These are phyloP conservation scores for Andrena marginata DNA, from an alignment of 2,888 invertebrate species.

Conservation along the genomic window DNA sequence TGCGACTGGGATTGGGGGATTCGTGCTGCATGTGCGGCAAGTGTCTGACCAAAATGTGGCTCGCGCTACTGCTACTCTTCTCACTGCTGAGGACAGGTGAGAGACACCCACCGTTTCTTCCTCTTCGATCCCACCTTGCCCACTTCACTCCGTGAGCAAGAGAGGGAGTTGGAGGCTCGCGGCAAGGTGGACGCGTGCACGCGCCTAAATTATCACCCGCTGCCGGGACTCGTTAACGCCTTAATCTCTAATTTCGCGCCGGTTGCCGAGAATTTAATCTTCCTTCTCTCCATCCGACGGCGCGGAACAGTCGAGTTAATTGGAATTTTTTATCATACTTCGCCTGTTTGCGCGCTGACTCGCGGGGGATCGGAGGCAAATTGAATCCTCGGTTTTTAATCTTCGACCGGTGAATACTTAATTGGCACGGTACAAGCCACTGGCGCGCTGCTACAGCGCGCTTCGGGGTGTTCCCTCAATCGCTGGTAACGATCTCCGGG, in stretches of 20 bases:
- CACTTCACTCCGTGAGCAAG: not conserved
- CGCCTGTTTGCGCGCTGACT: constrained; percentile 36
- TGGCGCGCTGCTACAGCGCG: not conserved
- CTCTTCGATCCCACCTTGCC: not conserved
- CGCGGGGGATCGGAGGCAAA: not conserved
- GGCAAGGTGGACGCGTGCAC: not conserved
- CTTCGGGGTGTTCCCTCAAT: not conserved
- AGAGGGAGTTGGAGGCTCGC: constrained; percentile 27
- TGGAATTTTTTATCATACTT: constrained; percentile 38
- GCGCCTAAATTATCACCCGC: constrained; percentile 8
- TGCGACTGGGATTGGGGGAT: constrained; percentile 71
- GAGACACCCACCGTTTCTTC: constrained; percentile 33
- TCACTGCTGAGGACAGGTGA: constrained; percentile 79
- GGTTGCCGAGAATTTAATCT: constrained; percentile 36
- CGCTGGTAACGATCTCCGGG: not conserved
- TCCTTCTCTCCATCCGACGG: not conserved
- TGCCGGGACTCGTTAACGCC: constrained; percentile 30
- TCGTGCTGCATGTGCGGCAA: constrained; percentile 74
- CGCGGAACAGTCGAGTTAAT: constrained; percentile 33
- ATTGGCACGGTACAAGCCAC: not conserved
- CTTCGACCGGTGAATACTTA: constrained; percentile 9
- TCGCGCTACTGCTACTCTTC: constrained; percentile 79
- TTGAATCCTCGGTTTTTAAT: constrained; percentile 6
- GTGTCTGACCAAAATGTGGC: constrained; percentile 80
- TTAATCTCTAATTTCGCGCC: constrained; percentile 37